Evolutionary conservation across 2,888 invertebrate species (phyloP).

Genomic region (Scelioninae gen. 1): DNA sequence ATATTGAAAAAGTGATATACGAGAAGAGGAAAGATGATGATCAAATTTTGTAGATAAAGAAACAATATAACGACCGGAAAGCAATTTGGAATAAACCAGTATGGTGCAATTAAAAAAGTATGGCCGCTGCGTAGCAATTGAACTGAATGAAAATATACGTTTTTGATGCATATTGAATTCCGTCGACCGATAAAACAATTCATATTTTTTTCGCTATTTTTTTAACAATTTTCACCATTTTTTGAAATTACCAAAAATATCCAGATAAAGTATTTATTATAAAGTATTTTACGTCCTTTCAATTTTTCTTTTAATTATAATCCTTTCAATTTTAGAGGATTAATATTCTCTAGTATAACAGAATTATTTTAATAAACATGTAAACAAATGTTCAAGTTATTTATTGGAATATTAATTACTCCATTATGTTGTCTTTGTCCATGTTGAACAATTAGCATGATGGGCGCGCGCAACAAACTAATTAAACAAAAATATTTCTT

Average conservation of each 20-base stretch:
- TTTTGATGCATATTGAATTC: neutral
- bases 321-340: no score
- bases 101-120: neutral
- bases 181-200: neutral
- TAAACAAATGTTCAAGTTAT: conserved; percentile 19
- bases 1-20: no score
- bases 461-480: conserved; percentile 46
- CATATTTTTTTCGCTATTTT: no score
- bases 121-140: neutral
- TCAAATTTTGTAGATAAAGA: conserved; percentile 1
- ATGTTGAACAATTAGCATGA: conserved; percentile 43
- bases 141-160: neutral
- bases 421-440: conserved; percentile 10
- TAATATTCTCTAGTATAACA: neutral
- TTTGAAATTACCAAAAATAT: no score
- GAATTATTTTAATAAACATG: conserved; percentile 14
- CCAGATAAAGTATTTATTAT: no score
- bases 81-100: neutral
- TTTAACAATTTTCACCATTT: no score
- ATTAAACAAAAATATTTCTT: conserved; percentile 54
- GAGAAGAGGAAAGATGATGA: neutral
- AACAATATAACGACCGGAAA: conserved; percentile 3
- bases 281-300: neutral
- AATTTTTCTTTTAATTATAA: neutral
- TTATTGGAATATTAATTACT: conserved; percentile 51